Conservation (phyloP, 2,888 invertebrate species). For the Brenthis ino region DNA sequence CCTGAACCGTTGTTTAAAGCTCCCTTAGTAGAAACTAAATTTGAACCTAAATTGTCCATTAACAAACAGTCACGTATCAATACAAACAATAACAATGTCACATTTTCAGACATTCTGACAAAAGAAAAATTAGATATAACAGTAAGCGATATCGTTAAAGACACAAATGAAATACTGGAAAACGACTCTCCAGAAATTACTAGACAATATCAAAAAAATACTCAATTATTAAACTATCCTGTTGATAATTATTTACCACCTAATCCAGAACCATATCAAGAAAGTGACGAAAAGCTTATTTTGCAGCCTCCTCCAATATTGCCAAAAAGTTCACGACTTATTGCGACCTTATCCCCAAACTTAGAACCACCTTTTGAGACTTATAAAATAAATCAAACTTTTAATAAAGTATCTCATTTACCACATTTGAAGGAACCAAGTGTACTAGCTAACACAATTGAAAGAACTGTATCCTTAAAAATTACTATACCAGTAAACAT, state of each 20-base stretch:
- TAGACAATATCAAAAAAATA: conserved; percentile 44
- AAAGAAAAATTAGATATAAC: conserved; percentile 71
- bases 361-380: conserved; percentile 63
- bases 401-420: conserved; percentile 59
- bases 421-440: conserved; percentile 65
- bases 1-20: conserved; percentile 39
- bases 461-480: conserved; percentile 74
- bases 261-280: conserved; percentile 47
- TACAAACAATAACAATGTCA: conserved; percentile 58
- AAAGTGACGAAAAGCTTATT: conserved; percentile 63
- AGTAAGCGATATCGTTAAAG: conserved; percentile 68
- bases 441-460: conserved; percentile 64
- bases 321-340: conserved; percentile 55
- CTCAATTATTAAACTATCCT: conserved; percentile 42
- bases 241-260: conserved; percentile 53
- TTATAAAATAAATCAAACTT: conserved; percentile 46
- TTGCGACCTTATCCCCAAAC: conserved; percentile 55
- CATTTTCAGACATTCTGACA: conserved; percentile 69
- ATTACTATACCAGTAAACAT: conserved; percentile 74
- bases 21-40: conserved; percentile 36
- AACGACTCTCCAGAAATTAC: conserved; percentile 56
- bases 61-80: conserved; percentile 51
- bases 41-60: conserved; percentile 48
- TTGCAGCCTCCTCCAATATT: conserved; percentile 50
- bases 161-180: conserved; percentile 62